Evolutionary conservation across 1,140 invertebrate species (phyloP).

Genomic region (Drosophila nigrodunni): DNA sequence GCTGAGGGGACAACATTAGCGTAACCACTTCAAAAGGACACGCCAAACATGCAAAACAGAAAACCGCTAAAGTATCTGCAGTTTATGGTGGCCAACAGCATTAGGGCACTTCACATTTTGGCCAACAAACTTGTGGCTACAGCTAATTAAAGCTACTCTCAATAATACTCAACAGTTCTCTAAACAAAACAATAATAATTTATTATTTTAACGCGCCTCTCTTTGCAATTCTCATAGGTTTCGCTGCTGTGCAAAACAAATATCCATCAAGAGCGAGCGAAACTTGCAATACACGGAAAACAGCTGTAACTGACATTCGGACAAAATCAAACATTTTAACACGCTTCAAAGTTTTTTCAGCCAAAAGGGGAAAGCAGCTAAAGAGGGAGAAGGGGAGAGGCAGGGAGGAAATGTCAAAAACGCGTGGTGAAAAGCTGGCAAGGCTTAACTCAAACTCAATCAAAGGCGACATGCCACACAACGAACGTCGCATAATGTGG

Average conservation of each 20-base stretch:
- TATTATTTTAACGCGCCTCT: neutral
- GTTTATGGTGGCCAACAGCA: constrained; percentile 55
- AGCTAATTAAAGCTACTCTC: too few relatives aligned
- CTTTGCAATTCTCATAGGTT: neutral
- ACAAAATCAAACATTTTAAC: constrained; percentile 82
- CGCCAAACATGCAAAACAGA: constrained; percentile 74
- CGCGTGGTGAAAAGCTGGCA: constrained; percentile 69
- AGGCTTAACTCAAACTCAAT: constrained; percentile 68
- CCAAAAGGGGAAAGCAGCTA: constrained; percentile 24
- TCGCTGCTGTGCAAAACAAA: constrained; percentile 2
- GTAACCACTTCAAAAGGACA: constrained; percentile 59
- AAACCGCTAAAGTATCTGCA: constrained; percentile 61
- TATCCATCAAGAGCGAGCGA: constrained; percentile 53
- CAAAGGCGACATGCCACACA: constrained; percentile 73
- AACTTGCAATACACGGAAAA: constrained; percentile 41
- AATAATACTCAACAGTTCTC: too few relatives aligned
- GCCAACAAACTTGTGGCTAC: neutral
- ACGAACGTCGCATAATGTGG: constrained; percentile 69
- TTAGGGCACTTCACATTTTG: neutral
- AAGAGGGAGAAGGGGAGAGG: neutral
- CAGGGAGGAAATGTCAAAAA: constrained; percentile 69
- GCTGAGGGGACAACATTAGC: constrained; percentile 68
- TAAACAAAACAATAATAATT: neutral
- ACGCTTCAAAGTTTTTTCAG: constrained; percentile 69
- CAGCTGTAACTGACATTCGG: constrained; percentile 80